phyloP scores from a whole-genome alignment of 2,888 invertebrate genomes.

The Leucophenga maculata region DNA sequence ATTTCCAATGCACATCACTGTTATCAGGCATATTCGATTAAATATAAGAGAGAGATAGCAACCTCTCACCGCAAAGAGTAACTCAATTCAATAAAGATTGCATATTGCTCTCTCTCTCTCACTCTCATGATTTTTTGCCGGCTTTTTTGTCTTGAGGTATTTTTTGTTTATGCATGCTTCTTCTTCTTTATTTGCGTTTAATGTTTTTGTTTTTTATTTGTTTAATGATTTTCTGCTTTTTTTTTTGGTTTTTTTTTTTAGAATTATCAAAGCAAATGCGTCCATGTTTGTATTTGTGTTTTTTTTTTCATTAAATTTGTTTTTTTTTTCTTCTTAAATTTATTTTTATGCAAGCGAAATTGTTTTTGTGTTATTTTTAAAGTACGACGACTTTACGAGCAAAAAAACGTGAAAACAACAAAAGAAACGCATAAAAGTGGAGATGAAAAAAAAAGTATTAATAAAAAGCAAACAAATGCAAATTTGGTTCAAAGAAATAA shows the following conservation, averaged over 20 bases:
- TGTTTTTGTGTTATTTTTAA: conserved; percentile 34
- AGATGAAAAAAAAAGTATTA: background rate
- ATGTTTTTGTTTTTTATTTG: conserved; percentile 37
- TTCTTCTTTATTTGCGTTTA: background rate
- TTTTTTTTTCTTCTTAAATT: conserved; percentile 35
- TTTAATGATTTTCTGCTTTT: conserved; percentile 36
- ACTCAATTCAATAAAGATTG: too few relatives aligned
- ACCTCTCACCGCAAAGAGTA: too few relatives aligned
- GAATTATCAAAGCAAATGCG: conserved; percentile 26
- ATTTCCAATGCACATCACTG: too few relatives aligned
- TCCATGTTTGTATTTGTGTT: background rate
- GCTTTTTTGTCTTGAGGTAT: conserved; percentile 14
- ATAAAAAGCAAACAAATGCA: background rate
- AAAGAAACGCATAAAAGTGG: background rate
- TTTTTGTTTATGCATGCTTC: conserved; percentile 20
- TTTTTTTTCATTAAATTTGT: background rate
- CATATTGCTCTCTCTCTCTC: too few relatives aligned
- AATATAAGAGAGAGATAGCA: too few relatives aligned
- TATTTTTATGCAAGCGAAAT: background rate
- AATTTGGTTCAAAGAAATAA: too few relatives aligned
- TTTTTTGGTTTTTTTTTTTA: conserved; percentile 22
- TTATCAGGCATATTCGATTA: too few relatives aligned
- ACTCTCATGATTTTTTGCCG: background rate
- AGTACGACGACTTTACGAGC: conserved; percentile 40
- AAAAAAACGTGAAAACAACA: background rate